Evolutionary conservation across 2,888 invertebrate genomes (phyloP), one percentile per base, ranked within the genome.

Genomic region (Icerya purchasi): DNA sequence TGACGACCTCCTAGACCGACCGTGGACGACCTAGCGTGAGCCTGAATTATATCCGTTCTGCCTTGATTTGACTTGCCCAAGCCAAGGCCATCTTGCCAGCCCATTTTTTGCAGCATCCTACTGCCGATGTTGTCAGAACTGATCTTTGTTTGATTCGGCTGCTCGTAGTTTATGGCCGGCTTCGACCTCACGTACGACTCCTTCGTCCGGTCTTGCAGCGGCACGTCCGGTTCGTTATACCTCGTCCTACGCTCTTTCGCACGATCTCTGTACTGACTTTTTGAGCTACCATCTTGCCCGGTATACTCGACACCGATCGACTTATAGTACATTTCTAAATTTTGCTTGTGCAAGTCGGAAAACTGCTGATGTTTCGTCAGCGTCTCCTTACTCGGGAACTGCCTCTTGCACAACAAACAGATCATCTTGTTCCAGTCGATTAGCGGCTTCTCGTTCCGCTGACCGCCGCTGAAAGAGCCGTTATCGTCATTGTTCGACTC

Each of bases 1-100:
- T 83, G 80, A 70, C 87, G 85, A 62, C 84, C 85, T 0, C 94
- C 94, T 49, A 96, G 74, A 0, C 96, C 96, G 2, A 88, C 90
- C 21, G 85, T 80, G 58, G 79, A 77, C 2, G 80, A 79, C 57
- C 89, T 67, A 53, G 77, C 73, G 66, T 80, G 78, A 10, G 81
- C 77, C 77, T 92, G 88, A 64, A 96, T 89, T 55, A 94, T 94
- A 58, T 86, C 87, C 22, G 90, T 88, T 67, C 91, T 77, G 18
- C 92, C 96, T 72, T 97, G 96, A 69, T 91, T 91, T 58, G 81
- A 79, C 70, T 87, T 88, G 0, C 98, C 97, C 22, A 98, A 75
- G 0, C 98, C 98, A 75, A 89, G 84, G 0, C 98, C 98, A 70
- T 92, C 92, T 3, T 86, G 86, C 98, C 98, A 98, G 2, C 98